These are phyloP conservation scores for Eupleurogrammus muticus DNA, from an alignment of 2,797 vertebrate genomes.

Conservation along the genomic window DNA sequence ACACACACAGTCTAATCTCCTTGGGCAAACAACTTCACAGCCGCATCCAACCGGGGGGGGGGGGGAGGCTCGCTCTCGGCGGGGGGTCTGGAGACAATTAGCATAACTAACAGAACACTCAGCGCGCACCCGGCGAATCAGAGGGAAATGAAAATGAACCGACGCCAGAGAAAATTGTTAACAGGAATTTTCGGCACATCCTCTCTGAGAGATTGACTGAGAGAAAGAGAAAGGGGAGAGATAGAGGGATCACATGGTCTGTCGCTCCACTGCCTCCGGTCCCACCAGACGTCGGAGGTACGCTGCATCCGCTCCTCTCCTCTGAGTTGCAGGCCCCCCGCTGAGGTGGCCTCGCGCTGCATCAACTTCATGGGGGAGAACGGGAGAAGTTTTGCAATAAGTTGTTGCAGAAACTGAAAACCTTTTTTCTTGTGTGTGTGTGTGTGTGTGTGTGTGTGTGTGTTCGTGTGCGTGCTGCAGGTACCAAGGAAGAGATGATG, in stretches of 20 bases:
- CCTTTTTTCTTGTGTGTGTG: conserved; percentile 15
- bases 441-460: conserved; percentile 26
- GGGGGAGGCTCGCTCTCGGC: conserved; percentile 68
- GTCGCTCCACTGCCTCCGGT: conserved; percentile 51
- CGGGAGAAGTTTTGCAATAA: conserved; percentile 53
- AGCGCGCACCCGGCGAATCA: conserved; percentile 52
- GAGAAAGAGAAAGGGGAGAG: too few species aligned
- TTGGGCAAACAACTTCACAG: conserved; percentile 81
- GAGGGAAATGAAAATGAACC: conserved; percentile 62
- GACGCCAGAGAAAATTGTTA: conserved; percentile 32
- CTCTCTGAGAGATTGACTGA: conserved; percentile 58
- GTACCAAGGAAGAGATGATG: conserved; percentile 38
- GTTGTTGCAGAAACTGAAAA: conserved; percentile 48
- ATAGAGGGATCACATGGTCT: conserved; percentile 65
- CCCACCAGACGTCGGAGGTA: conserved; percentile 46
- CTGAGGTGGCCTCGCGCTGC: conserved; percentile 46
- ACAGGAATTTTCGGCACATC: conserved; percentile 46
- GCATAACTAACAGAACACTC: conserved; percentile 81
- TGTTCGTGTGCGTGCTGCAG: conserved; percentile 28
- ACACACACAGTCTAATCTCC: conserved; percentile 63
- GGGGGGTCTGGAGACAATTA: conserved; percentile 81
- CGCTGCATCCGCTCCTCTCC: conserved; percentile 29
- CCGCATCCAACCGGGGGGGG: conserved; percentile 60
- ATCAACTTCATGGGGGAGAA: conserved; percentile 53
- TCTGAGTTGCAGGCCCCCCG: conserved; percentile 26